Base-by-base conservation (phyloP, 1,140 invertebrate species). In the Chionoecetes opilio region DNA sequence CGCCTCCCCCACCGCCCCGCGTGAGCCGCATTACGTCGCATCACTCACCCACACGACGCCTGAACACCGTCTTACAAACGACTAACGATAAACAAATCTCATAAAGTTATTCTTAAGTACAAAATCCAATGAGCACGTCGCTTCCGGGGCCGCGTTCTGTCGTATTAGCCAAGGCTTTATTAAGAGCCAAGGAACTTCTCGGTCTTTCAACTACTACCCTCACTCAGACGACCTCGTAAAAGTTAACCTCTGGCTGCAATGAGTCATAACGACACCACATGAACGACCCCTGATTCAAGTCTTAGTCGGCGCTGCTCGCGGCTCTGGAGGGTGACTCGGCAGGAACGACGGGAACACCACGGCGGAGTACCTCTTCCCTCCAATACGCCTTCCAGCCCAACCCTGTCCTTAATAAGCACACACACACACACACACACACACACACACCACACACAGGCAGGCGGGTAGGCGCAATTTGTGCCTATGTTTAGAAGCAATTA, bases 1-100 rank as follows among this genome's bases (percentile, higher is more conserved):
- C 21, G 11, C 63, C 63, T 75, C 63, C 63, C 63, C n/a, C 63
- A 26, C 63, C 63, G n/a, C 63, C 63, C 63, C 63, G n/a, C 63
- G 63, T 75, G 63, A 75, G 63, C 63, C 63, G 63, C 21, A 75
- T 75, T 75, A 75, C 63, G 63, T 26, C 21, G 63, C 63, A 75
- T 75, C 63, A 75, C 63, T 75, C 63, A 75, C 63, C 63, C 63
- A 21, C 21, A 75, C 63, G 63, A 75, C 63, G 26, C 26, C 63
- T 75, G 63, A 75, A 75, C 63, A 75, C 63, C 63, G 63, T 75
- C 63, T 75, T 75, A 75, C 63, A 75, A n/a, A 17, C 3, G 63
- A 75, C 63, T 75, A 75, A 75, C 63, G 21, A 75, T 26, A 75
- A 75, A 75, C 63, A 75, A 75, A 75, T 75, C n/a, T 75, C 26